These are phyloP conservation scores for Oryzias dopingdopingensis DNA, from an alignment of 2,797 vertebrate species.

Conservation along the genomic window DNA sequence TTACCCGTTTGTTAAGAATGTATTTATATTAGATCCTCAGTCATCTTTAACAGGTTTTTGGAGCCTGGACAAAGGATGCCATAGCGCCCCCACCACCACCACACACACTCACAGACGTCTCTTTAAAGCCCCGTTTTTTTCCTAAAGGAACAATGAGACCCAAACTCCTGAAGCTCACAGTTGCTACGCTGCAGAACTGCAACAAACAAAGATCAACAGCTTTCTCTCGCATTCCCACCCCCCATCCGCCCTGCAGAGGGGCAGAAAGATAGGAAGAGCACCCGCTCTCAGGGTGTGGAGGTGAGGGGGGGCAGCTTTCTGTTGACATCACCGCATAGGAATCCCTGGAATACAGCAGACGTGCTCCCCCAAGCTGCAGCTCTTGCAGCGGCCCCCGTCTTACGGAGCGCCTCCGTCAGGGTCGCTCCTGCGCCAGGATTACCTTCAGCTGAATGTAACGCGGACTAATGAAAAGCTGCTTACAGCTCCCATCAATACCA, in stretches of 20 bases:
- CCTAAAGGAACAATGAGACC: conserved; percentile 35
- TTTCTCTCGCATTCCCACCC: conserved; percentile 33
- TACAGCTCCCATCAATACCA: conserved; percentile 38
- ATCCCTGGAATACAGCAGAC: conserved; percentile 53
- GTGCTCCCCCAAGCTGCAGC: conserved; percentile 27
- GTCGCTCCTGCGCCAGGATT: too few species aligned
- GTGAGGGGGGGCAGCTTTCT: conserved; percentile 25
- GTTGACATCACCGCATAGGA: conserved; percentile 60
- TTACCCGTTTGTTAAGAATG: too few species aligned
- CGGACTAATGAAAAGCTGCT: conserved; percentile 54
- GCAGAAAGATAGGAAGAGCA: conserved; percentile 36
- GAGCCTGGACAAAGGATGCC: too few species aligned
- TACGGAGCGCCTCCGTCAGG: too few species aligned
- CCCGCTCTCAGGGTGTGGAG: background rate
- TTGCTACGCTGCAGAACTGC: conserved; percentile 38
- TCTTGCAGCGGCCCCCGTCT: background rate
- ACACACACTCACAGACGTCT: conserved; percentile 19
- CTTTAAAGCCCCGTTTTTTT: conserved; percentile 22
- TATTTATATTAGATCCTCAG: too few species aligned
- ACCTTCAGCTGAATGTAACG: background rate
- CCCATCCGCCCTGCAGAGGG: conserved; percentile 8
- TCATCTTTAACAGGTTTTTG: too few species aligned
- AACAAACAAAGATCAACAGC: conserved; percentile 49
- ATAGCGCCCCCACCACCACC: background rate
- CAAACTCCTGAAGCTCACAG: conserved; percentile 22